Base-by-base conservation (phyloP, 2,113 vertebrate species). In the Eolophus roseicapilla region DNA sequence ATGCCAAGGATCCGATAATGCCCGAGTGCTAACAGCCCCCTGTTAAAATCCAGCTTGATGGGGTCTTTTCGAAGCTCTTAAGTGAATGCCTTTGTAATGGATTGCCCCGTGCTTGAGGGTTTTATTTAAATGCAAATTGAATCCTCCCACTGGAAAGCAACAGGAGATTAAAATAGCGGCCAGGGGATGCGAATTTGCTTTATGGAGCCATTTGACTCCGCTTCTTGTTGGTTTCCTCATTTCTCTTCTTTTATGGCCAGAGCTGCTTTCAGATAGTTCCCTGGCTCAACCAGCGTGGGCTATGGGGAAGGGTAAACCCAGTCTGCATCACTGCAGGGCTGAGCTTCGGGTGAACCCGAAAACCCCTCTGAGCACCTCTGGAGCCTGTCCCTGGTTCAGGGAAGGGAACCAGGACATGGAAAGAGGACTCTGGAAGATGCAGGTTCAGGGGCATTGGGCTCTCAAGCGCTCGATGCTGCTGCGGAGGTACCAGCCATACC, bases 51-150 rank as follows among this genome's bases (percentile, higher is more conserved):
- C 52, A 44, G 8, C 49, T 64, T 74, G 67, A 67, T 70, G 60
- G 47, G 60, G 46, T 64, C 52, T 78, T 24, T 64, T 64, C 19
- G 60, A 39, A 17, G 67, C 78, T 70, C 67, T 87, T 13, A 59
- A 71, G 76, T 43, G 83, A 92, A 86, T 76, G 77, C 41, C 35
- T 74, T 57, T 37, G 71, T 90, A 83, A 90, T 86, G 47, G 39
- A 73, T 82, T 35, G 82, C 67, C 86, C 67, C 3, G 10, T 0
- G 71, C 37, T 63, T 33, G 84, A 95, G 83, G 44, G 20, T 91
- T 90, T 86, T 93, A 95, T 95, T 94, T 91, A 88, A 90, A 93
- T 93, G 89, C 87, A 95, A 95, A 97, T 95, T 86, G 94, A 96
- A 87, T 81, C 76, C 64, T 94, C 95, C 86, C 91, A 29, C 78